These are phyloP conservation scores for Uromys caudimaculatus DNA, from an alignment of 2,797 vertebrate genomes.

Conservation along the genomic window DNA sequence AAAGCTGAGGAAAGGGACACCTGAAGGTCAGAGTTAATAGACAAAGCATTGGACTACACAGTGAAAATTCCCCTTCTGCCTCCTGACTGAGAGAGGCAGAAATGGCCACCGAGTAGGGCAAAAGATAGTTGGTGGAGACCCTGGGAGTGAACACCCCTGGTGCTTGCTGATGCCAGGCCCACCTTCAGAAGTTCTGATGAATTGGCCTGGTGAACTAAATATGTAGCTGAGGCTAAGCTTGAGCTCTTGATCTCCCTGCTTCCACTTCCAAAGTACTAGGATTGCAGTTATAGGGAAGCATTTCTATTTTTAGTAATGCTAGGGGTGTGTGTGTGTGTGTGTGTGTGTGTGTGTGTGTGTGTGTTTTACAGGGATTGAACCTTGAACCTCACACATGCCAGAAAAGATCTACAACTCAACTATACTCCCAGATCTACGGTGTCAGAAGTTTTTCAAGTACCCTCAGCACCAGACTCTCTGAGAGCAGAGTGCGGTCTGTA, in stretches of 20 bases:
- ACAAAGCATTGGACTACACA: background rate
- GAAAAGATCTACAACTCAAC: background rate
- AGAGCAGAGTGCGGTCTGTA: rapidly evolving
- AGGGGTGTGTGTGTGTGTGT: background rate
- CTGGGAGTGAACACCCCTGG: background rate
- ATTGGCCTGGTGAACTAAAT: background rate
- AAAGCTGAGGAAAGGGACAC: background rate
- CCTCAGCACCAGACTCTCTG: too few relatives aligned
- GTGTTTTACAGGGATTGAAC: background rate
- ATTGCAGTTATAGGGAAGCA: background rate
- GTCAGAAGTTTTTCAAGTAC: background rate
- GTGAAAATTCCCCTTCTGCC: background rate
- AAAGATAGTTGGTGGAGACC: background rate
- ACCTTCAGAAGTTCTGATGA: background rate
- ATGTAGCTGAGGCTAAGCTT: background rate
- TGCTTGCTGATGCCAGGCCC: background rate
- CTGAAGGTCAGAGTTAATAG: background rate
- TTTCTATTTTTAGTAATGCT: background rate
- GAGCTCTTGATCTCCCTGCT: background rate
- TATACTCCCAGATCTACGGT: background rate
- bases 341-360: background rate
- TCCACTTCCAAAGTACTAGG: background rate
- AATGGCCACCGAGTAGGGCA: background rate
- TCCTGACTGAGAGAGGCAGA: background rate
- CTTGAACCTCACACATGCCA: background rate